Evolutionary conservation across 2,888 invertebrate species (phyloP).

Genomic region (Apocheima hispidaria): DNA sequence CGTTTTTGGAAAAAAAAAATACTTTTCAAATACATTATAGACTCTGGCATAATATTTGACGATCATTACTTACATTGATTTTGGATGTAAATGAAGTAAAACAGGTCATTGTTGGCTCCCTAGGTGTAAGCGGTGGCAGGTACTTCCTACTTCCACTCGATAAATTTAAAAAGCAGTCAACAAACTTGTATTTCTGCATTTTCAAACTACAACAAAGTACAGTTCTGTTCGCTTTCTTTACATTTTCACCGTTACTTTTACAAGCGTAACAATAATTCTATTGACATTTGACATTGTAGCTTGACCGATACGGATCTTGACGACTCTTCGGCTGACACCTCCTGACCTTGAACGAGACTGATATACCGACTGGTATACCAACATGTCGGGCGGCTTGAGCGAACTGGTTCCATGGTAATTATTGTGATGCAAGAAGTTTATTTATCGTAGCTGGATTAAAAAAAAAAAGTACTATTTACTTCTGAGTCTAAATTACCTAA

Average conservation of each 20-base stretch:
- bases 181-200: neutral
- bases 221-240: neutral
- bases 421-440: conserved; percentile 16
- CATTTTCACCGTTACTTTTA: neutral
- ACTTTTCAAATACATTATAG: too few relatives aligned
- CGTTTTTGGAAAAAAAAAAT: too few relatives aligned
- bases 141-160: too few relatives aligned
- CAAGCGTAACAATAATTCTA: conserved; percentile 9
- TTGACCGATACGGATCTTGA: conserved; percentile 34
- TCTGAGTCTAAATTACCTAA: too few relatives aligned
- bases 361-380: conserved; percentile 1
- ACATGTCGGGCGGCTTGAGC: conserved; percentile 1
- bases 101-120: too few relatives aligned
- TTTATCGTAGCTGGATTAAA: neutral
- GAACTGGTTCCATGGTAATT: conserved; percentile 15
- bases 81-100: too few relatives aligned
- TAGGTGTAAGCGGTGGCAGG: too few relatives aligned
- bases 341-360: conserved; percentile 31
- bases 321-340: conserved; percentile 37
- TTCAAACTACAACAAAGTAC: neutral
- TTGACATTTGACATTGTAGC: conserved; percentile 36
- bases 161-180: too few relatives aligned
- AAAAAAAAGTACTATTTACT: neutral
- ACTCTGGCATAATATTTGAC: too few relatives aligned
- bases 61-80: too few relatives aligned